Base-by-base conservation (phyloP, 2,113 vertebrate species). In the Nerophis lumbriciformis region DNA sequence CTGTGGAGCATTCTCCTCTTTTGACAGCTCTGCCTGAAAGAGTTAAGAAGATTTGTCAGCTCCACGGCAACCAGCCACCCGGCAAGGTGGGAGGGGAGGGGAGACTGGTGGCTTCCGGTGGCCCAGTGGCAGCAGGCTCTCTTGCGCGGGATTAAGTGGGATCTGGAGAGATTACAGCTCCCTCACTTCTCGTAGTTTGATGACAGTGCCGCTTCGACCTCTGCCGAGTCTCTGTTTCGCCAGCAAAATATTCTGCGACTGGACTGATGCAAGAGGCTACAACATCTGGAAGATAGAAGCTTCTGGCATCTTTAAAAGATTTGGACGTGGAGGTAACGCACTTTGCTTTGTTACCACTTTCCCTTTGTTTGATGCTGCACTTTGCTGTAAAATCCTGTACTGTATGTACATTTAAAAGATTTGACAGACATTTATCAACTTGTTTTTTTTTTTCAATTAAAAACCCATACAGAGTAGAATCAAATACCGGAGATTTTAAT, bases 121-220 rank as follows among this genome's bases (percentile, higher is more conserved):
- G 63, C 57, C 28, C 72, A 69, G 75, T 75, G 71, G 77, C 74
- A 75, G 76, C 73, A 65, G 19, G 73, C 78, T 88, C 81, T 74
- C 76, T 83, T 77, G 82, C 70, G 53, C 21, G 37, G 88, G 90
- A 90, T 91, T 92, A 90, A 83, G 71, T 73, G 77, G 89, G 88
- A 90, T 89, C 69, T 77, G 74, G 76, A 66, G 72, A 83, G 90
- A 92, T 92, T 91, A 92, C 78, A 63, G 66, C 59, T 60, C 73
- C 75, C 74, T 72, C 74, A 72, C 68, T 61, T 48, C 38, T 45
- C 47, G 35, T 10, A 36, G 60, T 62, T 69, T 21, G 63, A 55
- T 78, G 68, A 66, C 69, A 66, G 54, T 15, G 1, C 13, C 0
- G 38, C 11, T 21, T 39, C 19, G 16, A 21, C 7, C 56, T 69